Evolutionary conservation across 2,113 vertebrate genomes (phyloP).

Genomic region (Amblyornis subalaris): DNA sequence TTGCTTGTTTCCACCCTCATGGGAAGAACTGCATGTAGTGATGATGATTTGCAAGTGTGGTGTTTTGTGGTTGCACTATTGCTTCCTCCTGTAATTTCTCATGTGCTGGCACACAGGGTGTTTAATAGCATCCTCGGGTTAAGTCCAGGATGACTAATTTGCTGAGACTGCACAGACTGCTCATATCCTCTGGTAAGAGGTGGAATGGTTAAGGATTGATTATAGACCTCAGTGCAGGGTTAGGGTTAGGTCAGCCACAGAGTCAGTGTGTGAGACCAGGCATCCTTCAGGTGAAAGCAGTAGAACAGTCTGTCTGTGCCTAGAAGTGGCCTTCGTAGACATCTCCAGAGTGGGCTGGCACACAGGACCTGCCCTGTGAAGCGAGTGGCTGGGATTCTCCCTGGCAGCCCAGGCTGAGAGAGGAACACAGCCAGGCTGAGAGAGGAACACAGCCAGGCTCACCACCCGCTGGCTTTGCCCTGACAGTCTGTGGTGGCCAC

Average conservation of each 20-base stretch:
- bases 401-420: background rate
- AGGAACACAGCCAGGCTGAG: background rate
- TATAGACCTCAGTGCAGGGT: background rate
- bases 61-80: conserved; percentile 27
- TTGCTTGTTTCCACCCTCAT: background rate
- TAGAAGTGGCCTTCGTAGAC: background rate
- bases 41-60: background rate
- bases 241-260: background rate
- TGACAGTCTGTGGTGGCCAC: background rate
- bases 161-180: background rate
- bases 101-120: background rate
- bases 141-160: background rate
- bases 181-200: background rate
- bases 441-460: background rate
- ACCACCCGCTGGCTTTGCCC: rapidly evolving
- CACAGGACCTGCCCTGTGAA: background rate
- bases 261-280: background rate
- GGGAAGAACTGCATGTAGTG: background rate
- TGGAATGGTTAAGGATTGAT: background rate
- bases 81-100: background rate
- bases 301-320: background rate
- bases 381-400: background rate
- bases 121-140: background rate
- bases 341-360: background rate
- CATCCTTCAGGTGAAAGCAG: background rate